phyloP scores from a whole-genome alignment of 2,888 invertebrate species.

The Drosophila meridiana region DNA sequence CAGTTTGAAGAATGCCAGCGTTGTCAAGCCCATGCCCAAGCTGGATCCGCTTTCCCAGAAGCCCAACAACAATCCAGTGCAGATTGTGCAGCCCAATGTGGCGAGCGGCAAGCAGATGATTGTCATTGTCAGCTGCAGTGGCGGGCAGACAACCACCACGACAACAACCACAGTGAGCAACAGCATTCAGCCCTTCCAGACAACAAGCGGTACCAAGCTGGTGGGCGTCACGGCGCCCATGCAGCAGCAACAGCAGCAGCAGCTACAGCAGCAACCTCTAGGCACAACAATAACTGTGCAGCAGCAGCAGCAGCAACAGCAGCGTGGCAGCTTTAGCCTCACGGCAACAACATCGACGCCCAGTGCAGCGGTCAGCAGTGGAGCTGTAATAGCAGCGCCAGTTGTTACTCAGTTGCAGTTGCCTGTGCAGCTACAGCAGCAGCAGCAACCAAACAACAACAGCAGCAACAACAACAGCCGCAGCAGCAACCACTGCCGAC shows the following conservation, averaged over 20 bases:
- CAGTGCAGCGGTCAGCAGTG: constrained; percentile 44
- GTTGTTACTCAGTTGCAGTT: constrained; percentile 52
- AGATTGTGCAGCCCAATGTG: constrained; percentile 84
- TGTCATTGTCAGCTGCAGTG: constrained; percentile 59
- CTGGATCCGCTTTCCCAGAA: constrained; percentile 83
- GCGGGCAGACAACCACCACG: constrained; percentile 64
- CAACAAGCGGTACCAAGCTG: constrained; percentile 83
- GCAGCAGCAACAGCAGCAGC: constrained; percentile 82
- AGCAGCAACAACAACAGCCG: constrained; percentile 60
- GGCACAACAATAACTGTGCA: constrained; percentile 49
- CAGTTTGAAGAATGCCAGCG: constrained; percentile 82
- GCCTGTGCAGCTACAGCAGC: constrained; percentile 42
- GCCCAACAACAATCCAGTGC: constrained; percentile 84
- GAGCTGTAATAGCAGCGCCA: constrained; percentile 35
- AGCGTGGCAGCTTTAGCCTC: constrained; percentile 55
- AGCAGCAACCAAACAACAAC: constrained; percentile 30
- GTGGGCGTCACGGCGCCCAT: constrained; percentile 84
- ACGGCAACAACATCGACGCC: constrained; percentile 52
- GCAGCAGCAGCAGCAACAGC: constrained; percentile 54
- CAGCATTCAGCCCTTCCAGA: constrained; percentile 83
- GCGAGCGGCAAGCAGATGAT: constrained; percentile 82
- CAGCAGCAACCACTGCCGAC: constrained; percentile 57
- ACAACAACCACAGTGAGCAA: constrained; percentile 76
- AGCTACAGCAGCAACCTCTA: constrained; percentile 37
- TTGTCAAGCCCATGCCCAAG: constrained; percentile 84